phyloP scores from a whole-genome alignment of 2,888 invertebrate genomes.

The Oithona nana region DNA sequence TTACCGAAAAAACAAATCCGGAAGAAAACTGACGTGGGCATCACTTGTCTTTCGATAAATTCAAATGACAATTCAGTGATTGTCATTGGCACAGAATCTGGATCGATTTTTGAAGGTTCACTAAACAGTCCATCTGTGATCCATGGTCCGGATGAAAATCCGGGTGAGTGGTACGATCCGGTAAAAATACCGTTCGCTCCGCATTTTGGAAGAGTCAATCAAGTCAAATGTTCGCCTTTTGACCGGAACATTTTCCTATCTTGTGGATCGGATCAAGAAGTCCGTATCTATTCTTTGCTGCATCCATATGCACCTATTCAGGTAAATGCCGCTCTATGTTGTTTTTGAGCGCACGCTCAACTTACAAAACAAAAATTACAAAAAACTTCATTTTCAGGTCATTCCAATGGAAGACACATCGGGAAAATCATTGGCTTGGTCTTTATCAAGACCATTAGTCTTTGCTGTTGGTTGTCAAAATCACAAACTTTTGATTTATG shows the following conservation, averaged over 20 bases:
- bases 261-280: conserved; percentile 6
- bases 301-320: conserved; percentile 1
- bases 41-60: background rate
- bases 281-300: background rate
- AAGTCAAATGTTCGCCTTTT: background rate
- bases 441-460: background rate
- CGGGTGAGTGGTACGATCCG: background rate
- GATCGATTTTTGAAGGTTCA: background rate
- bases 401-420: background rate
- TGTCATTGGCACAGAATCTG: conserved; percentile 5
- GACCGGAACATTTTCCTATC: conserved; percentile 5
- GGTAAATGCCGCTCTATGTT: too few relatives aligned
- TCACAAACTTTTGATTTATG: background rate
- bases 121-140: background rate
- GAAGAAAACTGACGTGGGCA: background rate
- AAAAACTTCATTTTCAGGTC: too few relatives aligned
- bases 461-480: background rate
- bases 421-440: background rate
- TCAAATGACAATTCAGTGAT: background rate
- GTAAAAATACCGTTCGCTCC: background rate
- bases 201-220: background rate
- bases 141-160: background rate
- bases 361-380: too few relatives aligned
- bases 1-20: background rate
- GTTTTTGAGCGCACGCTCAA: too few relatives aligned